Evolutionary conservation across 2,113 vertebrate genomes (phyloP).

Genomic region (Eulacestoma nigropectus): DNA sequence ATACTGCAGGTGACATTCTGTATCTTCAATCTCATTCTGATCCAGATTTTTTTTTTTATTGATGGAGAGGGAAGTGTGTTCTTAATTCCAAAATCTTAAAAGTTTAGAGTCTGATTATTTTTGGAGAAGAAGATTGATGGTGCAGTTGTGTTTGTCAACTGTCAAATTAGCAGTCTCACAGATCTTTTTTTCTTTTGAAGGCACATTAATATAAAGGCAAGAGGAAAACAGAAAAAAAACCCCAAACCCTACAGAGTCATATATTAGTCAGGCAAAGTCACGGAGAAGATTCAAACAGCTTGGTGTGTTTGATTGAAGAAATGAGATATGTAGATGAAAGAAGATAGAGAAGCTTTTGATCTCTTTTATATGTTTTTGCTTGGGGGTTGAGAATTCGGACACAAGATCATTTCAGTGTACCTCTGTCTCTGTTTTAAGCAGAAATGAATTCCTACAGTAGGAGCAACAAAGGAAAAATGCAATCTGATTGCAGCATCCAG

Average conservation of each 20-base stretch:
- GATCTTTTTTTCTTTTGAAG: neutral
- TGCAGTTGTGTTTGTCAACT: neutral
- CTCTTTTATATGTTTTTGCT: slow-evolving; percentile 1
- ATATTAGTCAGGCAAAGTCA: slow-evolving; percentile 8
- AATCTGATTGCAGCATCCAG: neutral
- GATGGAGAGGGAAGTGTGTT: neutral
- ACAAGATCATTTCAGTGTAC: neutral
- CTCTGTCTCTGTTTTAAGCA: neutral
- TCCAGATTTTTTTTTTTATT: neutral
- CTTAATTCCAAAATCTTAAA: neutral
- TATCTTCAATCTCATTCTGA: neutral
- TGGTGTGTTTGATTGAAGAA: neutral
- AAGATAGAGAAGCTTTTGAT: slow-evolving; percentile 39
- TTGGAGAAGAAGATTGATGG: neutral
- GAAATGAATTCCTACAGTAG: neutral
- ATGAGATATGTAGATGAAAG: slow-evolving; percentile 36
- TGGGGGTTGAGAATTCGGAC: neutral
- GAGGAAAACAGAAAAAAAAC: neutral
- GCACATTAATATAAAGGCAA: neutral
- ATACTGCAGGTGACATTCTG: neutral
- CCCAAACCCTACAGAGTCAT: neutral
- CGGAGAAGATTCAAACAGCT: slow-evolving; percentile 12
- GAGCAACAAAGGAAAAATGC: neutral
- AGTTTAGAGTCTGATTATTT: neutral
- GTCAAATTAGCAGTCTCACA: neutral